Conservation (phyloP, 1,140 invertebrate genomes). For the Drosophila ananassae region DNA sequence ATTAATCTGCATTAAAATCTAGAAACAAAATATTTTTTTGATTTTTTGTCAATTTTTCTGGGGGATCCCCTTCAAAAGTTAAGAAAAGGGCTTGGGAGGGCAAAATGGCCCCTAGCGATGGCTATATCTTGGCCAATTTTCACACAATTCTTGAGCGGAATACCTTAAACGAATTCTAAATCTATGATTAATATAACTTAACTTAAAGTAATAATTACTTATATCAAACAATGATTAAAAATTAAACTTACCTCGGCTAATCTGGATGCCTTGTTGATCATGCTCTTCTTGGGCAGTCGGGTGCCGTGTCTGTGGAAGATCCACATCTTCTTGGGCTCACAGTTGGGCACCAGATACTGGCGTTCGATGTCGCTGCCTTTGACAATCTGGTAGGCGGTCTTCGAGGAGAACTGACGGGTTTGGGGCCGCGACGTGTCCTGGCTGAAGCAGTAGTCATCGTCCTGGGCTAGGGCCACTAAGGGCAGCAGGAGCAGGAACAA, state of each 20-base stretch:
- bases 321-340: constrained; percentile 87
- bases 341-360: constrained; percentile 86
- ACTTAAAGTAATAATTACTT: too few relatives aligned
- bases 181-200: too few relatives aligned
- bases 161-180: too few relatives aligned
- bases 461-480: constrained; percentile 44
- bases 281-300: constrained; percentile 85
- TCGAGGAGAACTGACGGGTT: constrained; percentile 86
- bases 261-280: constrained; percentile 85
- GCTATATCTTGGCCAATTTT: too few relatives aligned
- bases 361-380: constrained; percentile 84
- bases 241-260: constrained; percentile 85
- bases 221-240: too few relatives aligned
- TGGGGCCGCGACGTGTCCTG: constrained; percentile 86
- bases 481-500: constrained; percentile 49
- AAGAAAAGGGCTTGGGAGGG: too few relatives aligned
- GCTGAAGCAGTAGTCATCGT: constrained; percentile 86
- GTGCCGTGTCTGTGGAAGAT: constrained; percentile 88
- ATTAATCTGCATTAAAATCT: too few relatives aligned
- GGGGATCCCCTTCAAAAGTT: too few relatives aligned
- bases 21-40: too few relatives aligned
- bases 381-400: constrained; percentile 88
- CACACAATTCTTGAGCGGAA: too few relatives aligned
- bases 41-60: too few relatives aligned
- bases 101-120: too few relatives aligned